phyloP scores from a whole-genome alignment of 2,888 invertebrate genomes.

The Carcina quercana region DNA sequence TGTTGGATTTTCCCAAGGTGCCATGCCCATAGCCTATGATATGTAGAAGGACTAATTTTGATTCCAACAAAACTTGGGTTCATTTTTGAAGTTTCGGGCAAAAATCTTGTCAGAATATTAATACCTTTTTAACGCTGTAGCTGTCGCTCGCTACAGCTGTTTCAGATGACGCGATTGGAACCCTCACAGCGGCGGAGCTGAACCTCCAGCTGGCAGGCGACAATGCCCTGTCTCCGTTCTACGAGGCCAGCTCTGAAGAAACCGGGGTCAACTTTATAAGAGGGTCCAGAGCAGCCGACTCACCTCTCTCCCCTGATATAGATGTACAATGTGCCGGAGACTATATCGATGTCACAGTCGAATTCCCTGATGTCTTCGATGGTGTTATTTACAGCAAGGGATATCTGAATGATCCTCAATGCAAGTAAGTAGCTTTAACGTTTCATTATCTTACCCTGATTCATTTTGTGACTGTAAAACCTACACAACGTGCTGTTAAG shows the following conservation, averaged over 20 bases:
- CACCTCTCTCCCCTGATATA: conserved; percentile 62
- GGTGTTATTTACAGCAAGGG: conserved; percentile 84
- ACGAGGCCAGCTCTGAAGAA: conserved; percentile 47
- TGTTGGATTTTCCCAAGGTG: no score
- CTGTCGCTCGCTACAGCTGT: conserved; percentile 72
- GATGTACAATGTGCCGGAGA: conserved; percentile 76
- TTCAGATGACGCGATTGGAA: conserved; percentile 47
- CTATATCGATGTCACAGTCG: conserved; percentile 76
- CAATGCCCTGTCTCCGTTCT: conserved; percentile 55
- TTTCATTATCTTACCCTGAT: no score
- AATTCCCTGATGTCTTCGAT: conserved; percentile 77
- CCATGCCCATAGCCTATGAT: no score
- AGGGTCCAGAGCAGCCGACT: conserved; percentile 68
- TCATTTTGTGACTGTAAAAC: no score
- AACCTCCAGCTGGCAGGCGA: conserved; percentile 53
- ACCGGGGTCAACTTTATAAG: conserved; percentile 59
- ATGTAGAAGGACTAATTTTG: no score
- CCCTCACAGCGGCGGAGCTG: conserved; percentile 60
- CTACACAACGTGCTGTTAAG: no score
- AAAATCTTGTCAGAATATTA: no score
- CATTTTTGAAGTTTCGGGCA: no score
- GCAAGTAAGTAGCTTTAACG: conserved; percentile 80
- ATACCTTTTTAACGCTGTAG: conserved; percentile 32
- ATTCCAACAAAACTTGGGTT: no score
- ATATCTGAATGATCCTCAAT: conserved; percentile 77